Conservation (phyloP, 2,888 invertebrate genomes). For the Nomada flava region DNA sequence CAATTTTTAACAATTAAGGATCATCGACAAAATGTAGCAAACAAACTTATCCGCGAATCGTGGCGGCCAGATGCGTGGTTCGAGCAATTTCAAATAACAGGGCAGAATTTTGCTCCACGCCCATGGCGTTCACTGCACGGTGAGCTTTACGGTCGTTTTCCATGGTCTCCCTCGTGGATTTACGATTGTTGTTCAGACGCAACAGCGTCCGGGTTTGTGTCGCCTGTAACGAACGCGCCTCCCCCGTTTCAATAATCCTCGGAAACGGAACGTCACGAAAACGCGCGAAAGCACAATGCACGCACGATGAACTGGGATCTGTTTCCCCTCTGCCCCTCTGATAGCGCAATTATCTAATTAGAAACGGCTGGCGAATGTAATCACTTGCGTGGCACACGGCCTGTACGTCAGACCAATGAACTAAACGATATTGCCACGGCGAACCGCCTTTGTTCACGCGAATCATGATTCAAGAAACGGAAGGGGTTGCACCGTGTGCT, state of each 20-base stretch:
- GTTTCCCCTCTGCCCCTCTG: background rate
- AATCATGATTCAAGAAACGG: background rate
- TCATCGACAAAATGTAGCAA: background rate
- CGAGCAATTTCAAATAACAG: slow-evolving; percentile 29
- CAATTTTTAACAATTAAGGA: no score
- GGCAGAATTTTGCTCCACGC: slow-evolving; percentile 13
- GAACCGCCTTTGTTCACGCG: slow-evolving; percentile 30
- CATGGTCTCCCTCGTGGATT: slow-evolving; percentile 25
- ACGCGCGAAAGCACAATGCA: background rate
- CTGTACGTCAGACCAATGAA: slow-evolving; percentile 23
- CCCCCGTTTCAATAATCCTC: background rate
- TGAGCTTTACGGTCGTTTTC: slow-evolving; percentile 23
- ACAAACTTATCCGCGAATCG: background rate
- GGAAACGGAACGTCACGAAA: background rate
- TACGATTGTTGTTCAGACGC: slow-evolving; percentile 38
- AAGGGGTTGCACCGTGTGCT: background rate
- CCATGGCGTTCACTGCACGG: slow-evolving; percentile 19
- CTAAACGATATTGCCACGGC: slow-evolving; percentile 30
- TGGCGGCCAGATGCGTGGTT: slow-evolving; percentile 3
- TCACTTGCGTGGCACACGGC: slow-evolving; percentile 20
- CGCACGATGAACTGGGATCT: background rate
- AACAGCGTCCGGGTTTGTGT: background rate
- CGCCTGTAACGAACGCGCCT: slow-evolving; percentile 4
- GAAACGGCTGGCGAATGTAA: slow-evolving; percentile 28
- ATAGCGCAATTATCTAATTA: slow-evolving; percentile 37